Base-by-base conservation (phyloP, 2,113 vertebrate species). In the Hemichromis elongatus region DNA sequence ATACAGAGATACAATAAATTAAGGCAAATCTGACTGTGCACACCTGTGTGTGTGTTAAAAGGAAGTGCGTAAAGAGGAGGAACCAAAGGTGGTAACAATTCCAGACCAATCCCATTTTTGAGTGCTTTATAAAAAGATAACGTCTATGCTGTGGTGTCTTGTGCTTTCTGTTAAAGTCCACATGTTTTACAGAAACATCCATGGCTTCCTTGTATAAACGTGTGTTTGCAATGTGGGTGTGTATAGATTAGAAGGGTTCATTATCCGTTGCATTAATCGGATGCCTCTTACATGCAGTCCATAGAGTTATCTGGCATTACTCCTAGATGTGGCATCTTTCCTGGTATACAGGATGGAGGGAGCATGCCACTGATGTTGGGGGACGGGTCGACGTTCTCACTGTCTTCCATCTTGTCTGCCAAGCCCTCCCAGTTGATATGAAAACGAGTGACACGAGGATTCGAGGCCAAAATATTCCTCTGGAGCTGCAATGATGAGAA, bases 381-480 rank as follows among this genome's bases (percentile, higher is more conserved):
- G 30, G 94, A 80, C 0, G 97, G 96, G 87, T 97, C 97, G n/a
- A 98, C 96, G n/a, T 97, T 98, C 90, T 98, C 97, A 1, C 93
- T 88, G 89, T 97, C 96, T 91, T 98, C 97, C 93, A 97, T 95
- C 89, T 96, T 96, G 86, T 98, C 96, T 3, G 92, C 90, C 45
- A 88, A 91, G 83, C 95, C 96, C 26, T 98, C 98, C 97, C 98
- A 98, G 93, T 98, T 98, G 94, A 98, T 98, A 61, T 98, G 98
- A 88, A 98, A 98, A 40, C 97, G 96, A 26, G 98, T 98, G 33
- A 98, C 97, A 2, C 98, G 95, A 14, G 98, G 98, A 82, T 97
- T 98, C 0, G 97, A 98, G 9, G 97, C 97, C 94, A 98, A 90
- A 93, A 98, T 98, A 91, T 98, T 98, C 79, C 97, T 96, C 91